A percentile compares a stretch with the other conserved stretches of the same genome.
Conservation (phyloP, 64 coral and sea anemone genomes). For the Actinia tenebrosa region DNA sequence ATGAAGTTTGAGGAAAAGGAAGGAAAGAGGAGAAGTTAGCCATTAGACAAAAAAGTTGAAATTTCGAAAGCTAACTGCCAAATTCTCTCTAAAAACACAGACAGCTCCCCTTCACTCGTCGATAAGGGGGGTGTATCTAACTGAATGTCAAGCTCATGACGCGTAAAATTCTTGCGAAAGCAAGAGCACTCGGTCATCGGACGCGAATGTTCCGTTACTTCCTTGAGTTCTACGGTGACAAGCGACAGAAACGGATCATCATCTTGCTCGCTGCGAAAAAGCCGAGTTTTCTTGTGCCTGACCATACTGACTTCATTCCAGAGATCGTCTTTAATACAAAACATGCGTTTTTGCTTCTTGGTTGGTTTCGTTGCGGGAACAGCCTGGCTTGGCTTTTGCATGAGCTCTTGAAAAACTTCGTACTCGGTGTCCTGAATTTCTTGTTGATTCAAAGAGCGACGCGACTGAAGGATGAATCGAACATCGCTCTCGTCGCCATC, state of each 20-base stretch:
- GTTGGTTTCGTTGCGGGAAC: not conserved
- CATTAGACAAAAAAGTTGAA: slow-evolving; percentile 39
- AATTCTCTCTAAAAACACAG: slow-evolving; percentile 52
- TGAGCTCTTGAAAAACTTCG: slow-evolving; percentile 32
- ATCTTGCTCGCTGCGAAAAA: slow-evolving; percentile 6
- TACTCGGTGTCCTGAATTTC: slow-evolving; percentile 64
- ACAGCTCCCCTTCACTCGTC: slow-evolving; percentile 28
- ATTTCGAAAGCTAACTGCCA: slow-evolving; percentile 63
- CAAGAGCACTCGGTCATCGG: slow-evolving; percentile 30
- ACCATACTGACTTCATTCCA: slow-evolving; percentile 79
- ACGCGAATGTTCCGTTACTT: slow-evolving; percentile 72
- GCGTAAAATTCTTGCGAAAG: slow-evolving; percentile 44
- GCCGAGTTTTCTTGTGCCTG: slow-evolving; percentile 32
- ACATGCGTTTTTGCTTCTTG: not conserved
- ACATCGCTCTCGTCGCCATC: slow-evolving; percentile 71
- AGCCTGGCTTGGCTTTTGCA: slow-evolving; percentile 8
- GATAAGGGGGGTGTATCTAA: slow-evolving; percentile 40
- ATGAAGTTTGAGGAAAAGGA: not conserved
- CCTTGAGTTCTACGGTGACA: slow-evolving; percentile 27
- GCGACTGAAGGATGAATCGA: slow-evolving; percentile 75
- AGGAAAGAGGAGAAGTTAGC: not conserved
- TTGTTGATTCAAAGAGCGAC: slow-evolving; percentile 25
- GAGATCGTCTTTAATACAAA: slow-evolving; percentile 45
- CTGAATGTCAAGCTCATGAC: slow-evolving; percentile 51
- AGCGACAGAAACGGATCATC: slow-evolving; percentile 19